A percentile compares a stretch with the other conserved stretches of the same genome.
These are phyloP conservation scores for Emberiza fucata DNA, from an alignment of 2,113 vertebrate genomes.

Conservation along the genomic window DNA sequence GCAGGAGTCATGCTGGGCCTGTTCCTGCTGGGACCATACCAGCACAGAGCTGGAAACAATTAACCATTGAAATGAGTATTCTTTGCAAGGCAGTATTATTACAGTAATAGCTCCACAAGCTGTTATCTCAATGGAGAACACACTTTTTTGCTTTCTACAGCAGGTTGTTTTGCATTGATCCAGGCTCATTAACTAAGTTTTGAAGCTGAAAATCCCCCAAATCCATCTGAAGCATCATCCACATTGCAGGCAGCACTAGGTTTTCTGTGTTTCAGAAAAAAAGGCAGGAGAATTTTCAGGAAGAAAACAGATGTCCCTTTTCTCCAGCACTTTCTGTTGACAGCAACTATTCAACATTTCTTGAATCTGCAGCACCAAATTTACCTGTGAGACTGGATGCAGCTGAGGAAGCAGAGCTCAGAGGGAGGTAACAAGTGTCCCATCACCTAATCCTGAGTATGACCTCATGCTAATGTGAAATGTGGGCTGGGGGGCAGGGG, in stretches of 20 bases:
- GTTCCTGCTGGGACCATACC: conserved; percentile 12
- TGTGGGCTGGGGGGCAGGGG: rapidly evolving
- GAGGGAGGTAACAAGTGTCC: not conserved
- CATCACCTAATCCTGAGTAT: not conserved
- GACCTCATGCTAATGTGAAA: not conserved
- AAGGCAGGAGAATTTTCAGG: not conserved
- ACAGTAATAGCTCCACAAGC: conserved; percentile 3
- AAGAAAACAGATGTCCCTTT: not conserved
- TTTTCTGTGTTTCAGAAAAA: not conserved
- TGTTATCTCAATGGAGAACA: not conserved
- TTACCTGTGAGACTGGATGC: not conserved
- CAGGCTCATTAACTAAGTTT: not conserved
- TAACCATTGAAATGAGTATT: not conserved
- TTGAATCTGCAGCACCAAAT: not conserved
- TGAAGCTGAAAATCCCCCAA: not conserved
- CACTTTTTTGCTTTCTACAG: not conserved
- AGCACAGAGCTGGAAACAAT: conserved; percentile 29
- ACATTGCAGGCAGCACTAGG: not conserved
- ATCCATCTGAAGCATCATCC: not conserved
- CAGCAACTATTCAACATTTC: not conserved
- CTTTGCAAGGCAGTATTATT: not conserved
- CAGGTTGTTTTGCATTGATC: not conserved
- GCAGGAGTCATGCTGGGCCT: conserved; percentile 28
- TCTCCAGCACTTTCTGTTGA: not conserved
- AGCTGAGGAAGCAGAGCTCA: not conserved